phyloP scores from a whole-genome alignment of 2,113 vertebrate species.

The Ciconia stormi region DNA sequence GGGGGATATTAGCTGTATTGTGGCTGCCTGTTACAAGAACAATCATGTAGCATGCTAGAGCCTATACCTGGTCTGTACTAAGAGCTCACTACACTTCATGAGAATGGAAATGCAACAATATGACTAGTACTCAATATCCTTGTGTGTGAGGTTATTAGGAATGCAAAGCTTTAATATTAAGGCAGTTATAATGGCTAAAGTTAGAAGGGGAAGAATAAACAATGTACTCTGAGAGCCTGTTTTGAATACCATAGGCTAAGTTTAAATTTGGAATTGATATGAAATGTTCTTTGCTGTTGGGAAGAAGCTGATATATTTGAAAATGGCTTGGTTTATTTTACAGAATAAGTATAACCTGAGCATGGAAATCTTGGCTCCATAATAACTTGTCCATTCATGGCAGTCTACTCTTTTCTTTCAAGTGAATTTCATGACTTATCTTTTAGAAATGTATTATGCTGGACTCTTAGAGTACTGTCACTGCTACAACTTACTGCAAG shows the following conservation, averaged over 20 bases:
- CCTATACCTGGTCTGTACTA: neutral
- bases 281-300: neutral
- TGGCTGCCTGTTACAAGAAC: neutral
- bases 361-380: neutral
- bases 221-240: neutral
- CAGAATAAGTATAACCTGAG: neutral
- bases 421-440: neutral
- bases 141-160: neutral
- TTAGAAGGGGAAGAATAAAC: neutral
- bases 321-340: neutral
- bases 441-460: neutral
- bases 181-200: neutral
- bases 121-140: neutral
- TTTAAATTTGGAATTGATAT: neutral
- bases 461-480: neutral
- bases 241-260: neutral
- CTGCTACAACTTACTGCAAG: neutral
- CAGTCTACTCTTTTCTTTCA: neutral
- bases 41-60: neutral
- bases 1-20: neutral
- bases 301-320: neutral
- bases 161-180: neutral
- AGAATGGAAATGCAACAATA: neutral
- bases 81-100: neutral
- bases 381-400: neutral